Conservation (phyloP, 1,140 invertebrate genomes). For the Ostrea edulis region DNA sequence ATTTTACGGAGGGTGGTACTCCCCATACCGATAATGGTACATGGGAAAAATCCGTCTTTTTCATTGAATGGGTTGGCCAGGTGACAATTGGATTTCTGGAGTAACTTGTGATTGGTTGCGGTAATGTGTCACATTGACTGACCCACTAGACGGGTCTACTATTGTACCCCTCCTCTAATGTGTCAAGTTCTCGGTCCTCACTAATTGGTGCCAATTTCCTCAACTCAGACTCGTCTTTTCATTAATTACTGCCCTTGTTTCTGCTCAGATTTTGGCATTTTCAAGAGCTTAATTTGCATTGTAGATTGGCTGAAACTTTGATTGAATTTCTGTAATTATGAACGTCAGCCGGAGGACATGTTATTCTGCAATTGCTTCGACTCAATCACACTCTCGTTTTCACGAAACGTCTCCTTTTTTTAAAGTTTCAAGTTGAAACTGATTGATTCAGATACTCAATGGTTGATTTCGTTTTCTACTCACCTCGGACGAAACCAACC, state of each 20-base stretch:
- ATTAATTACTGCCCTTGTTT: constrained; percentile 25
- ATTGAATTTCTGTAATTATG: constrained; percentile 14
- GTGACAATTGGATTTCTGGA: not conserved
- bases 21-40: too few species aligned
- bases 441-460: too few species aligned
- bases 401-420: too few species aligned
- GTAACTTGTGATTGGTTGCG: not conserved
- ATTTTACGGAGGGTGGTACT: too few species aligned
- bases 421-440: too few species aligned
- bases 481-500: too few species aligned
- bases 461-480: not conserved
- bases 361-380: too few species aligned
- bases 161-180: not conserved
- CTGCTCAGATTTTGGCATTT: constrained; percentile 15
- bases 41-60: too few species aligned
- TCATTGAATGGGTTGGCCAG: not conserved
- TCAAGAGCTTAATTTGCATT: constrained; percentile 35
- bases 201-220: constrained; percentile 27
- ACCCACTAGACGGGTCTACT: not conserved
- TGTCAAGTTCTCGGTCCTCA: not conserved
- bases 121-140: constrained; percentile 9
- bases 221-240: constrained; percentile 1
- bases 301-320: constrained; percentile 27
- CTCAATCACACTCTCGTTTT: too few species aligned
- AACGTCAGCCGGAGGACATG: not conserved